Evolutionary conservation across 2,888 invertebrate genomes (phyloP).

Genomic region (Agrochola lychnidis): DNA sequence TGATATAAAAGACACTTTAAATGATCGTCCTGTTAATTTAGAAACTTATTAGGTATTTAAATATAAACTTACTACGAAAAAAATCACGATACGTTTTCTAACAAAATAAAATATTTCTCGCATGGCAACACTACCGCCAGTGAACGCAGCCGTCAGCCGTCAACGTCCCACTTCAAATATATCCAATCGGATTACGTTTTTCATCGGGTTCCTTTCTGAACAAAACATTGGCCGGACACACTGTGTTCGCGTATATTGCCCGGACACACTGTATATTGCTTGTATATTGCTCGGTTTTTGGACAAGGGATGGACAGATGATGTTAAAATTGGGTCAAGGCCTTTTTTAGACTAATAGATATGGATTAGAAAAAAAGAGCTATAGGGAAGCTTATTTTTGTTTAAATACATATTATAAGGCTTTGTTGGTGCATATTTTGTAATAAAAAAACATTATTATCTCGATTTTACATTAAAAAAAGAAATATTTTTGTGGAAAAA

Average conservation of each 20-base stretch:
- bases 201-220: conserved; percentile 47
- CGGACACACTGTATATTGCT: conserved; percentile 50
- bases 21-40: background rate
- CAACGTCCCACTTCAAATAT: conserved; percentile 61
- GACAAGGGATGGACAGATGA: conserved; percentile 46
- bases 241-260: conserved; percentile 34
- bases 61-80: background rate
- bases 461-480: background rate
- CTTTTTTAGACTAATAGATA: conserved; percentile 3
- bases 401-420: background rate
- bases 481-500: background rate
- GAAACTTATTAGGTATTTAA: background rate
- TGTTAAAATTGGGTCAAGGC: conserved; percentile 24
- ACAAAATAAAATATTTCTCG: background rate
- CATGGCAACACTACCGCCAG: conserved; percentile 44
- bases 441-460: background rate
- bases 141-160: conserved; percentile 44
- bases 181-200: conserved; percentile 64
- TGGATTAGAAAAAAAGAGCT: background rate
- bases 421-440: background rate
- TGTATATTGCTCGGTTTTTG: conserved; percentile 53
- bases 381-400: background rate
- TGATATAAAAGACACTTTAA: background rate
- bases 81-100: background rate
- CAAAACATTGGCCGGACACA: conserved; percentile 53